Conservation (phyloP, 2,797 vertebrate species). For the Sternarchorhynchus goeldii region DNA sequence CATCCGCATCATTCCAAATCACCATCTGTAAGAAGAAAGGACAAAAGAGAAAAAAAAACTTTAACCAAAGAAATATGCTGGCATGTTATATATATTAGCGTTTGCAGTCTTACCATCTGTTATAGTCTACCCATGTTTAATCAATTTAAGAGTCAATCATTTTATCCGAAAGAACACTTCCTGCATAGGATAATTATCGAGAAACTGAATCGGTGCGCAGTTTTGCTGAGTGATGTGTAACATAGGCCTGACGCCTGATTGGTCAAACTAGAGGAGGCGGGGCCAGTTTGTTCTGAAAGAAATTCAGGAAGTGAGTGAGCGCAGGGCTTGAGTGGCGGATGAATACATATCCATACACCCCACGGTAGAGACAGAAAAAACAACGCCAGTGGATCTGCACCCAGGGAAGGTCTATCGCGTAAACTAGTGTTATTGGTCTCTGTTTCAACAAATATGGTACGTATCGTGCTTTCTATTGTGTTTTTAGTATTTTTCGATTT, state of each 20-base stretch:
- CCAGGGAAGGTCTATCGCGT: conserved; percentile 68
- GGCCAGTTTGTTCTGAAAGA: conserved; percentile 61
- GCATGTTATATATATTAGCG: too few species aligned
- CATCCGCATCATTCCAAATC: too few species aligned
- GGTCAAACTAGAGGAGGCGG: conserved; percentile 36
- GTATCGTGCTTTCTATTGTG: conserved; percentile 67
- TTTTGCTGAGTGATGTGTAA: conserved; percentile 57
- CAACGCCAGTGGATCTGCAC: neutral
- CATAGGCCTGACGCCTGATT: conserved; percentile 37
- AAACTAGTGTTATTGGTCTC: conserved; percentile 68
- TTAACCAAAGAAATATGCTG: too few species aligned
- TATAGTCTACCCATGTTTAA: neutral
- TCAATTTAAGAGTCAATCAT: conserved; percentile 17
- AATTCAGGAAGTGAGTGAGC: conserved; percentile 40
- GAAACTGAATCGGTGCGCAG: neutral
- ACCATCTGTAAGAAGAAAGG: too few species aligned
- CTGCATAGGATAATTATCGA: conserved; percentile 8
- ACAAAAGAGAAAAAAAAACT: too few species aligned
- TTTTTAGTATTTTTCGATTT: neutral
- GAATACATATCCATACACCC: conserved; percentile 72
- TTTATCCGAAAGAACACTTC: conserved; percentile 4
- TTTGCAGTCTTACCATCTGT: too few species aligned
- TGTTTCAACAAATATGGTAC: conserved; percentile 74
- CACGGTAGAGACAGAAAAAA: conserved; percentile 57
- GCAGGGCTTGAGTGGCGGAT: conserved; percentile 68